Conservation (phyloP, 2,888 invertebrate species). For the Ischnura elegans region DNA sequence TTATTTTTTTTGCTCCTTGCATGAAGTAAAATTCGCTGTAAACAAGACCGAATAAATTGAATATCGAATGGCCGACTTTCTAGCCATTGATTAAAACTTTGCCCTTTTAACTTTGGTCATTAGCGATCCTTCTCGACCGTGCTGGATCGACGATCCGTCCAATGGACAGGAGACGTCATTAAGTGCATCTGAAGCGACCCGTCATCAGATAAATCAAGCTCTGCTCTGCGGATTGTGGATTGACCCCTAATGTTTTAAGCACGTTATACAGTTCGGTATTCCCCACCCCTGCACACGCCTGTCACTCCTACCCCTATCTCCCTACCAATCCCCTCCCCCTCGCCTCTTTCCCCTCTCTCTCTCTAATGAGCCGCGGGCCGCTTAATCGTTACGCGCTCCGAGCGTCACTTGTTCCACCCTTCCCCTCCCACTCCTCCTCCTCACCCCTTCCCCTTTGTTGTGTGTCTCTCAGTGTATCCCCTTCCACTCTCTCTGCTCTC, state of each 20-base stretch:
- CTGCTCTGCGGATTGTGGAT: slow-evolving; percentile 13
- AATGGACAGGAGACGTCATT: slow-evolving; percentile 28
- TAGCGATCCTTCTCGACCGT: background rate
- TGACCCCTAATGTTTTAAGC: slow-evolving; percentile 61
- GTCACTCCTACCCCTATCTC: background rate
- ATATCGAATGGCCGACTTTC: background rate
- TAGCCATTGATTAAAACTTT: background rate
- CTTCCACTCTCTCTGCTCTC: background rate
- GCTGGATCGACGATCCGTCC: background rate
- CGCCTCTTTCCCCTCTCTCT: background rate
- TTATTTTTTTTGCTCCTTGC: too few relatives aligned
- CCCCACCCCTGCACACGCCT: background rate
- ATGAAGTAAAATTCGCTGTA: background rate
- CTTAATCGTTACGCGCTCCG: slow-evolving; percentile 48
- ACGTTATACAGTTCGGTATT: slow-evolving; percentile 20
- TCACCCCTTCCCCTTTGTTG: background rate
- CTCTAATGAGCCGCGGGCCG: slow-evolving; percentile 64
- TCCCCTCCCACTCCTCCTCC: background rate
- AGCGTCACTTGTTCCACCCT: background rate
- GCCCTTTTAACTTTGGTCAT: background rate
- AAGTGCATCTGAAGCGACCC: slow-evolving; percentile 24
- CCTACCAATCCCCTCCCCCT: background rate
- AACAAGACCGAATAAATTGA: background rate
- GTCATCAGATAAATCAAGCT: slow-evolving; percentile 42
- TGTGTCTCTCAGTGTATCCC: background rate